Conservation (phyloP, 2,888 invertebrate genomes). For the Tridacna crocea region DNA sequence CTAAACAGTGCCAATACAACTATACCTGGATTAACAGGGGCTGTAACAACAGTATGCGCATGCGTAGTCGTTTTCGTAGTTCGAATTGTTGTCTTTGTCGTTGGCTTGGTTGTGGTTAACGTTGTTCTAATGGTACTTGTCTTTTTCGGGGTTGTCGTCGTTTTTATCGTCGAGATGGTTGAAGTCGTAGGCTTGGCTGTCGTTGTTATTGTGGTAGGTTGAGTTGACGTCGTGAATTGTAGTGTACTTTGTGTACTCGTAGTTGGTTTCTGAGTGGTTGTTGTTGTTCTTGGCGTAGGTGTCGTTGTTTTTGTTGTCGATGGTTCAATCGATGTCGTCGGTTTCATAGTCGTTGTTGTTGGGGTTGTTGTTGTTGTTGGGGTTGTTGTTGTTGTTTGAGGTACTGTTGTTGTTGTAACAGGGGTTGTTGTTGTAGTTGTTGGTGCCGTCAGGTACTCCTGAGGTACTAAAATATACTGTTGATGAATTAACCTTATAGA, state of each 20-base stretch:
- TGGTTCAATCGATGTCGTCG: not conserved
- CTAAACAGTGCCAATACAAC: not conserved
- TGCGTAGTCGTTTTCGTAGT: not conserved
- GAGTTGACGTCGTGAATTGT: not conserved
- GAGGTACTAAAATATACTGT: not conserved
- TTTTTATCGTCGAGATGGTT: not conserved
- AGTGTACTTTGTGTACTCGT: not conserved
- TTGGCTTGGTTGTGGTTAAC: not conserved
- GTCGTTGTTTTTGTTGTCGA: not conserved
- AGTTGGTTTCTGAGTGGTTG: not conserved
- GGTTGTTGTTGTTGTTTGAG: not conserved
- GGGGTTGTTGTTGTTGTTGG: not conserved
- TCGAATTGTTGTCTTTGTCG: not conserved
- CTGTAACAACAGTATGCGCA: constrained; percentile 1
- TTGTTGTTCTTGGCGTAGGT: constrained; percentile 1
- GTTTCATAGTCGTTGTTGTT: not conserved
- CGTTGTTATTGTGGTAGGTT: not conserved
- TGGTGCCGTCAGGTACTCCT: constrained; percentile 10
- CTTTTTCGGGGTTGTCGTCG: not conserved
- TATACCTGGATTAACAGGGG: not conserved
- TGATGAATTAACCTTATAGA: too few relatives aligned
- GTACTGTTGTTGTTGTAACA: not conserved
- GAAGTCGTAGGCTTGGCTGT: not conserved
- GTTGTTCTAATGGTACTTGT: not conserved
- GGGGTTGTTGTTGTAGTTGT: constrained; percentile 26